These are phyloP conservation scores for Megalonaias nervosa DNA, from an alignment of 1,140 invertebrate species.

Conservation along the genomic window DNA sequence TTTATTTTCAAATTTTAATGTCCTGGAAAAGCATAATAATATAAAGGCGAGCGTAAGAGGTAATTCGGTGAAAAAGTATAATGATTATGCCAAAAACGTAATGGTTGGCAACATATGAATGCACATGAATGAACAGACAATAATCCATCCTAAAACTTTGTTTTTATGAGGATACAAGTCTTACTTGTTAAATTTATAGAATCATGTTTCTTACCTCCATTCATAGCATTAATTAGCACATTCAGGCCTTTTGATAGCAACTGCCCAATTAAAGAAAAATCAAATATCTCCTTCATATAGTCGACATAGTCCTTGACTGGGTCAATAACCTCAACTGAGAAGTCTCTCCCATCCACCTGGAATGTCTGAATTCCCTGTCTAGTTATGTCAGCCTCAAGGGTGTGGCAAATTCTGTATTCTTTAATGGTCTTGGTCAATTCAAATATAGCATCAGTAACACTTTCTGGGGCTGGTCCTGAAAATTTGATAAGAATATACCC, in stretches of 20 bases:
- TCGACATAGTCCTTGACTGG: conserved; percentile 91
- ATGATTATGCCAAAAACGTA: too few species aligned
- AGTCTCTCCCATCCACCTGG: conserved; percentile 78
- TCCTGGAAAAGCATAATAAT: too few species aligned
- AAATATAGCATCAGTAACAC: conserved; percentile 91
- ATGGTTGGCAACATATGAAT: too few species aligned
- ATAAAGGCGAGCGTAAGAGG: too few species aligned
- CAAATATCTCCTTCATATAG: conserved; percentile 98
- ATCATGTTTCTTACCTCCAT: conserved; percentile 82
- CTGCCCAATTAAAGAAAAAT: conserved; percentile 87
- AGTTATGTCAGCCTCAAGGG: conserved; percentile 84
- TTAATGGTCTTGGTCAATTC: conserved; percentile 84
- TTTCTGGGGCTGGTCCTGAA: conserved; percentile 87
- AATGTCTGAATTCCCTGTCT: conserved; percentile 78
- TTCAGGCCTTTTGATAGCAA: conserved; percentile 85
- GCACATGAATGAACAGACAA: too few species aligned
- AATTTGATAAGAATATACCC: background rate
- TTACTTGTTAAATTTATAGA: background rate
- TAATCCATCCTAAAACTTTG: background rate
- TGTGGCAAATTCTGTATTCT: conserved; percentile 85
- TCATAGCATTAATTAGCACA: conserved; percentile 93
- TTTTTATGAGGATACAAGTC: too few species aligned
- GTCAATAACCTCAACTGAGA: conserved; percentile 93
- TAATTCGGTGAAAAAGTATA: too few species aligned
- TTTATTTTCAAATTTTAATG: too few species aligned